phyloP scores from a whole-genome alignment of 2,888 invertebrate genomes.

The Meteorus cinctellus region DNA sequence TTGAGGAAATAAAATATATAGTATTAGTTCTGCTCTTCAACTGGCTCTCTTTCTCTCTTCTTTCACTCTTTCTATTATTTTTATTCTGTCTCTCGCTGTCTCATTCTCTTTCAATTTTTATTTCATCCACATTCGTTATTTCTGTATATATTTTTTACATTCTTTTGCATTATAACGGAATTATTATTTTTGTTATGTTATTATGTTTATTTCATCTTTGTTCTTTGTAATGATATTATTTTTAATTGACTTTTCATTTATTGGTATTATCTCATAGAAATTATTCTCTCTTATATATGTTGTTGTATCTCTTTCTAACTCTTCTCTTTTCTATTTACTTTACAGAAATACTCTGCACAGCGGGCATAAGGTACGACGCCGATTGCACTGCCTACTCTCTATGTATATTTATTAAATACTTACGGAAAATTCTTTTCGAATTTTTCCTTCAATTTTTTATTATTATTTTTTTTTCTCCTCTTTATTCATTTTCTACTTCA shows the following conservation, averaged over 20 bases:
- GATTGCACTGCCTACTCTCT: constrained; percentile 32
- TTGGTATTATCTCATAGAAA: constrained; percentile 20
- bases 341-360: constrained; percentile 72
- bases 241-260: background rate
- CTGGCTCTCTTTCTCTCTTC: constrained; percentile 18
- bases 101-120: constrained; percentile 24
- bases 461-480: constrained; percentile 34
- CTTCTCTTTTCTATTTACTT: constrained; percentile 70
- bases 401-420: background rate
- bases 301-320: constrained; percentile 66
- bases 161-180: background rate
- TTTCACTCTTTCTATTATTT: constrained; percentile 13
- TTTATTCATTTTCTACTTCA: constrained; percentile 2
- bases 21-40: constrained; percentile 33
- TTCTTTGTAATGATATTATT: constrained; percentile 7
- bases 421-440: constrained; percentile 28
- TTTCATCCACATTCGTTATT: constrained; percentile 3
- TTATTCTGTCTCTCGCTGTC: constrained; percentile 33
- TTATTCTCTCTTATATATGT: constrained; percentile 45
- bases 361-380: constrained; percentile 70
- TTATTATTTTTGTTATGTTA: constrained; percentile 2
- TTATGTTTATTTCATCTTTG: constrained; percentile 22
- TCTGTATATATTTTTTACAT: background rate
- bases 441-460: background rate
- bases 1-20: constrained; percentile 31